Conservation (phyloP, 1,140 invertebrate species). For the Lasioglossum baleicum region DNA sequence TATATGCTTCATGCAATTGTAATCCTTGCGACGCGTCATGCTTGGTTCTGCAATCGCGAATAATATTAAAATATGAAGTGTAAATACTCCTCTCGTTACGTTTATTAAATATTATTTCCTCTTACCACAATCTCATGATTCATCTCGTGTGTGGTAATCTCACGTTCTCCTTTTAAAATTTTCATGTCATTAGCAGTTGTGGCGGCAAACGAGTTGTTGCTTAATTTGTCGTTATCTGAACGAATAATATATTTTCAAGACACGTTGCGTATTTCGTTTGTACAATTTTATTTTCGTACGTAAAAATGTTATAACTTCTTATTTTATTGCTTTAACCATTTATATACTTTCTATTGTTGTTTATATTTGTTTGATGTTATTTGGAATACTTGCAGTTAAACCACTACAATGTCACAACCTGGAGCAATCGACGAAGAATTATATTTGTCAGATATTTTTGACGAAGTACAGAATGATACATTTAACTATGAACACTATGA, state of each 20-base stretch:
- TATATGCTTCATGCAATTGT: background rate
- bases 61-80: background rate
- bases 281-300: background rate
- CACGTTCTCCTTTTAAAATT: constrained; percentile 8
- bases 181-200: constrained; percentile 12
- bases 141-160: background rate
- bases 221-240: background rate
- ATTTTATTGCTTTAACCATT: background rate
- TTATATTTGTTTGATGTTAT: background rate
- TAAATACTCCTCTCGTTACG: constrained; percentile 1
- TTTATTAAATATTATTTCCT: background rate
- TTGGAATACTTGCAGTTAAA: constrained; percentile 14
- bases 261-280: background rate
- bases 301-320: constrained; percentile 9
- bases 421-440: constrained; percentile 66
- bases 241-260: background rate
- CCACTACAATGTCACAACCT: constrained; percentile 59
- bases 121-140: background rate
- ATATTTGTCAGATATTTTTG: constrained; percentile 65
- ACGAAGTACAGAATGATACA: constrained; percentile 57
- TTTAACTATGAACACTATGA: constrained; percentile 40
- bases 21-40: background rate
- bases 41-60: background rate
- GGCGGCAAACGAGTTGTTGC: constrained; percentile 24
- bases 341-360: background rate